Base-by-base conservation (phyloP, 2,797 vertebrate species). In the Lindbergichthys nudifrons region DNA sequence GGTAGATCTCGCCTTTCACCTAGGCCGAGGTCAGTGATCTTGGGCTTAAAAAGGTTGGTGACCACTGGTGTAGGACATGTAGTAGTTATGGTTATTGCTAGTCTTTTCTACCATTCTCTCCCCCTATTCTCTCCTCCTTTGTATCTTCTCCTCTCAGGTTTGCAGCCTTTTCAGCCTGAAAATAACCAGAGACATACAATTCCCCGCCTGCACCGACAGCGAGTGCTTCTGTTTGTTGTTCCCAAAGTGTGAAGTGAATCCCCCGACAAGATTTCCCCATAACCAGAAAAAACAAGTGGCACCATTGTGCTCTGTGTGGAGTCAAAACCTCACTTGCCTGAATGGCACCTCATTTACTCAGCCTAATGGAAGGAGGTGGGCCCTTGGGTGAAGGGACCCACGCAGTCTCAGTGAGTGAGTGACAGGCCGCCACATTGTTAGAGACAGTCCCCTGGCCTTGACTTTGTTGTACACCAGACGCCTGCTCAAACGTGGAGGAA, bases 301-400 rank as follows among this genome's bases (percentile, higher is more conserved):
- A 60, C 71, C 63, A 64, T 59, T 85, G 82, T 56, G 61, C 72
- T 81, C 66, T 45, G 58, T 64, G 71, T 71, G 70, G 74, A 90
- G 74, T 87, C 78, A 75, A 69, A 79, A 81, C 76, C 78, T 67
- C 73, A 65, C 14, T 62, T 11, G 68, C 21, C 71, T 87, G 87
- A 91, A 85, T 91, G 90, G 78, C 86, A 90, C 77, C 85, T 90
- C 82, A 89, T 92, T 91, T 89, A 86, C 82, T 79, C 73, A 70
- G 65, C 63, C 62, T 84, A 90, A 90, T 90, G 79, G 82, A 88
- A 86, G 71, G 76, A 88, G 83, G 87, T 78, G 86, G 84, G 53
- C 86, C 73, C 77, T 53, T 56, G 71, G 85, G 87, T 80, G 73
- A 73, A 53, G 36, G 63, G 65, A 82, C 69, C 72, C 70, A 48